Evolutionary conservation across 2,888 invertebrate species (phyloP).

Genomic region (Carcina quercana): DNA sequence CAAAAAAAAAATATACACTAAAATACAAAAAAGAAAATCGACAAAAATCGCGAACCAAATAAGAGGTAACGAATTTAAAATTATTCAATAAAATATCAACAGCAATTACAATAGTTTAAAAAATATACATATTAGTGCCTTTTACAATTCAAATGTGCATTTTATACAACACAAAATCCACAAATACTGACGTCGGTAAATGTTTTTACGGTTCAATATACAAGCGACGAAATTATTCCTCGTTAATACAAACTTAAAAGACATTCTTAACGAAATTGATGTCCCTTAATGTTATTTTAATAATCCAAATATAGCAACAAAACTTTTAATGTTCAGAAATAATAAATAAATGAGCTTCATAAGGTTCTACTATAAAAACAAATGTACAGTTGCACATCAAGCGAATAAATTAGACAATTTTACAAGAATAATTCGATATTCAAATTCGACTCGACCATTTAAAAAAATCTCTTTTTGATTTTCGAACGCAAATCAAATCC

Average conservation of each 20-base stretch:
- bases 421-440: background rate
- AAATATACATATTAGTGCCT: constrained; percentile 33
- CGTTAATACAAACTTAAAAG: constrained; percentile 4
- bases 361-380: too few relatives aligned
- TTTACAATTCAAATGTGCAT: constrained; percentile 12
- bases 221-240: constrained; percentile 20
- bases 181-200: constrained; percentile 54
- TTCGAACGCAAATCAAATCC: too few relatives aligned
- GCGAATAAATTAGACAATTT: background rate
- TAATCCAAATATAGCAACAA: too few relatives aligned
- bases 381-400: too few relatives aligned
- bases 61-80: constrained; percentile 66
- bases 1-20: constrained; percentile 52
- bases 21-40: constrained; percentile 32
- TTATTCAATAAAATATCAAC: constrained; percentile 67
- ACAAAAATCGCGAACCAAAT: constrained; percentile 56
- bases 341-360: too few relatives aligned
- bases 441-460: too few relatives aligned
- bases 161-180: constrained; percentile 13
- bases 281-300: too few relatives aligned
- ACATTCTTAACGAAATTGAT: too few relatives aligned
- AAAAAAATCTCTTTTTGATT: too few relatives aligned
- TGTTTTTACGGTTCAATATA: constrained; percentile 43
- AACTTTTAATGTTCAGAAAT: too few relatives aligned
- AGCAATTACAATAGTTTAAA: constrained; percentile 29